These are phyloP conservation scores for Formica selysi DNA, from an alignment of 1,140 invertebrate genomes.

Conservation along the genomic window DNA sequence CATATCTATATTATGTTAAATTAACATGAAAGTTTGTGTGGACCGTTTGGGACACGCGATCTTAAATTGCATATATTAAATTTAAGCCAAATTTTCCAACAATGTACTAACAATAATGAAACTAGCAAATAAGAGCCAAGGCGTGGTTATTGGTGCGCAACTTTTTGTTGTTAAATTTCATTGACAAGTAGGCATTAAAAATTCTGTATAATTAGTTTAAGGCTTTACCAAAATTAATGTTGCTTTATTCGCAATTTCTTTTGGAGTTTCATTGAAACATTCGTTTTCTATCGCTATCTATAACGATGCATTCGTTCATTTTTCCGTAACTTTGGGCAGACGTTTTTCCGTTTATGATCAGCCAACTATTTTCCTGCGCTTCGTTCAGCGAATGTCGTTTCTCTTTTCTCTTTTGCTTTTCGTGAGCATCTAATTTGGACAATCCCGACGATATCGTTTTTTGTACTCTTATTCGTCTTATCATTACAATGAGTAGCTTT, in stretches of 20 bases:
- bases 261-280: background rate
- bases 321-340: background rate
- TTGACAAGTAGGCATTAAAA: no score
- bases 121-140: no score
- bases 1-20: no score
- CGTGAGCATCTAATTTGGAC: slow-evolving; percentile 7
- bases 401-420: background rate
- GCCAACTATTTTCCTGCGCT: slow-evolving; percentile 6
- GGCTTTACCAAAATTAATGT: background rate
- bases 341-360: slow-evolving; percentile 23
- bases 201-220: background rate
- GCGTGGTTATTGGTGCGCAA: no score
- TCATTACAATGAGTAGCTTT: slow-evolving; percentile 22
- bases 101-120: no score
- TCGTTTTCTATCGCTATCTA: background rate
- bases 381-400: slow-evolving; percentile 2
- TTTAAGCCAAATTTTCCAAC: no score
- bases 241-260: background rate
- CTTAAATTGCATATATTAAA: no score
- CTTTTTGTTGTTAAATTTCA: no score
- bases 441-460: slow-evolving; percentile 23
- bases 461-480: background rate
- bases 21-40: no score
- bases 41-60: no score
- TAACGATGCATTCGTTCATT: background rate